Base-by-base conservation (phyloP, 2,113 vertebrate species). In the Erythrolamprus reginae region DNA sequence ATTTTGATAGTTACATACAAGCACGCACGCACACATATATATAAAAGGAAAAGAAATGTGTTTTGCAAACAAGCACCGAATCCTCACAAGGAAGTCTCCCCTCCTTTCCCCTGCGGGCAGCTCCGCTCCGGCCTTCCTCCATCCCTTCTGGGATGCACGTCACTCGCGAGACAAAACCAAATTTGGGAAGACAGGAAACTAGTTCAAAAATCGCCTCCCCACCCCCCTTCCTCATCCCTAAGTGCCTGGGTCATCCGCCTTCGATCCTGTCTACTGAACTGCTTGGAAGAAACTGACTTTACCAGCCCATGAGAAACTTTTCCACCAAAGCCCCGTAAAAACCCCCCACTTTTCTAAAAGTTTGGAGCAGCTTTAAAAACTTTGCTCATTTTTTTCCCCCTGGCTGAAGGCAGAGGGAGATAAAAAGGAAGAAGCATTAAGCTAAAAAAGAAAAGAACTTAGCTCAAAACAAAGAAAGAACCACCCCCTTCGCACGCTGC, bases 161-260 rank as follows among this genome's bases (percentile, higher is more conserved):
- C 87, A 89, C 17, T 84, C 8, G 86, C 55, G 2, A 21, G 33
- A 91, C 47, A 51, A 23, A 65, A 82, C 90, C 87, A 91, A 91
- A 91, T 91, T 88, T 84, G 90, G 90, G 33, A 17, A 65, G 50
- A 84, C 55, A 88, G 90, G 90, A 91, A 91, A 48, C 10, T 0
- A 5, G n/a, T 8, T 13, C 61, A n/a, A 33, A n/a, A n/a, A 21
- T 19, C 17, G 45, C 45, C 2, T 10, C 3, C 56, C 28, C 13
- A n/a, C 12, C 10, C 26, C 0, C 26, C 26, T n/a, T n/a, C 13
- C 3, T 19, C n/a, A 10, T 4, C 33, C 70, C 65, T 33, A 38
- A 28, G 13, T 4, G 0, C 47, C 47, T 1, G 26, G 45, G 84
- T 87, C 82, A 33, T 2, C 45, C 28, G 51, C 4, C 28, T 33